Percentiles rank a stretch among this genome's conserved stretches.
phyloP scores from a whole-genome alignment of 1,140 invertebrate species.

The Hyles euphorbiae region DNA sequence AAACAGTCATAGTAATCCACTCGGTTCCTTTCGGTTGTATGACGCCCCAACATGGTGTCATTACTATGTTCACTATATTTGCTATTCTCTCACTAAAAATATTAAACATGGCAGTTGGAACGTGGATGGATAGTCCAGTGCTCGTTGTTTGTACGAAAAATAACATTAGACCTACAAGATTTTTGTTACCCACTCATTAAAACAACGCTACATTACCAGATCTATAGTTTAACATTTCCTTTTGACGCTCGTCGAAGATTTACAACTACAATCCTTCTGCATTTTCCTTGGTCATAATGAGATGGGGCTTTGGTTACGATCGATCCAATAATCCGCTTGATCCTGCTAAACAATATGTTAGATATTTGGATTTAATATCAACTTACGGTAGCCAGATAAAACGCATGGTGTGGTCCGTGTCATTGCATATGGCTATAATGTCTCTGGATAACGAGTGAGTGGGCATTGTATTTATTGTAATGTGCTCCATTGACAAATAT shows the following conservation, averaged over 20 bases:
- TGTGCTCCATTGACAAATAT: conserved; percentile 56
- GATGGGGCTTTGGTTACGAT: too few relatives aligned
- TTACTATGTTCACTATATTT: conserved; percentile 61
- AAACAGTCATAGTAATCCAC: conserved; percentile 67
- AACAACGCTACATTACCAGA: too few relatives aligned
- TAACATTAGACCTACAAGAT: too few relatives aligned
- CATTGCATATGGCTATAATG: conserved; percentile 54
- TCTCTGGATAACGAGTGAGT: conserved; percentile 61
- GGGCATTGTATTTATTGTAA: conserved; percentile 52
- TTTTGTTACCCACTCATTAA: too few relatives aligned
- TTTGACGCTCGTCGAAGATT: too few relatives aligned
- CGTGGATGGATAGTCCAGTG: too few relatives aligned
- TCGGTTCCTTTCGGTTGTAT: conserved; percentile 48
- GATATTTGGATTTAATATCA: neutral
- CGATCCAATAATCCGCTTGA: too few relatives aligned
- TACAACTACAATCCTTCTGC: too few relatives aligned
- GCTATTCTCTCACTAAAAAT: conserved; percentile 57
- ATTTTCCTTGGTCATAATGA: too few relatives aligned
- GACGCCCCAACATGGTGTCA: conserved; percentile 67
- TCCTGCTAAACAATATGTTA: too few relatives aligned
- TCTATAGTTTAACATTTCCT: too few relatives aligned
- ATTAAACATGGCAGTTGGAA: neutral
- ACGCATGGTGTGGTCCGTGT: conserved; percentile 52
- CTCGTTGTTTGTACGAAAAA: too few relatives aligned
- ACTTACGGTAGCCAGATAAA: conserved; percentile 72